phyloP scores from a whole-genome alignment of 2,113 vertebrate genomes.

The Rousettus leschenaultii region DNA sequence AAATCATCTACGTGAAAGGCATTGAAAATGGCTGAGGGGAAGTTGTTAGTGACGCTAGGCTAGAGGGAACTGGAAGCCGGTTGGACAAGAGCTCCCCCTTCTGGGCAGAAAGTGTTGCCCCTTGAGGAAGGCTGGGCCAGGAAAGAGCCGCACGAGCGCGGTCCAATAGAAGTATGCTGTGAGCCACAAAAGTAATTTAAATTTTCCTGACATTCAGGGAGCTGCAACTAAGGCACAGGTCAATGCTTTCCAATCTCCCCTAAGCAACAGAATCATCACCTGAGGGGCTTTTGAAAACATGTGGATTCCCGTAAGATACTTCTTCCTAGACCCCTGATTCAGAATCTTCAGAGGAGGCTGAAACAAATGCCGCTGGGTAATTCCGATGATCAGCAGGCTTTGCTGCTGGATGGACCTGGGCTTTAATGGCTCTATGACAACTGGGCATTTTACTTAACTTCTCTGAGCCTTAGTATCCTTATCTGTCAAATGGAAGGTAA shows the following conservation, averaged over 20 bases:
- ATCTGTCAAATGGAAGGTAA: neutral
- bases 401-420: neutral
- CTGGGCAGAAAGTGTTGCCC: neutral
- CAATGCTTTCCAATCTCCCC: neutral
- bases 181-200: too few relatives aligned
- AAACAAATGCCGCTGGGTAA: neutral
- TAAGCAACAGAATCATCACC: neutral
- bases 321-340: neutral
- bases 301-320: neutral
- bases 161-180: too few relatives aligned
- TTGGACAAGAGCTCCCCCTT: neutral
- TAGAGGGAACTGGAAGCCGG: neutral
- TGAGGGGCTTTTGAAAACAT: neutral
- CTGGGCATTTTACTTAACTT: neutral
- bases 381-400: neutral
- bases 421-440: neutral
- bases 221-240: too few relatives aligned
- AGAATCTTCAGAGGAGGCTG: neutral
- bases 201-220: neutral
- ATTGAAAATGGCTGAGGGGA: neutral
- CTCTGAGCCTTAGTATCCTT: neutral
- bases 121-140: neutral
- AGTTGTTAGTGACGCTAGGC: too few relatives aligned
- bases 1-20: neutral
- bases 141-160: neutral